Evolutionary conservation across 2,797 vertebrate species (phyloP).

Genomic region (Loris lydekkerianus): DNA sequence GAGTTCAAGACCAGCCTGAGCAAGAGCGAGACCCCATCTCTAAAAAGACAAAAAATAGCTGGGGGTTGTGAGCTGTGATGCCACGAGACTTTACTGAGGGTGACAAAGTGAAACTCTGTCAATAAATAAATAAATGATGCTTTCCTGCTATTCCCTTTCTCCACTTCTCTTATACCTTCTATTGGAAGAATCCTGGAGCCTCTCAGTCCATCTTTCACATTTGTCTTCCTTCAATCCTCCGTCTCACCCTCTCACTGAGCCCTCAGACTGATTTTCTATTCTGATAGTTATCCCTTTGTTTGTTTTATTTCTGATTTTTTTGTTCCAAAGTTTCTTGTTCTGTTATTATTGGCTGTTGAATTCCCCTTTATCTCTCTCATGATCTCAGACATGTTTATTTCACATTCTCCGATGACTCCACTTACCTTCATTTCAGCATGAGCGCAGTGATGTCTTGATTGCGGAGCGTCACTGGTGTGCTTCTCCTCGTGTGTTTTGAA

Average conservation of each 20-base stretch:
- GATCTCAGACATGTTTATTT: background rate
- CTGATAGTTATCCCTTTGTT: slow-evolving; percentile 4
- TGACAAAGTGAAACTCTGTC: too few species aligned
- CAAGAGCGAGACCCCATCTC: too few species aligned
- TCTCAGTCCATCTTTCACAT: background rate
- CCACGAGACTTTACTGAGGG: too few species aligned
- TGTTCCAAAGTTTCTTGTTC: background rate
- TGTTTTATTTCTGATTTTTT: slow-evolving; percentile 33
- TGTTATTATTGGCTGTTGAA: background rate
- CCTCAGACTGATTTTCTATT: background rate
- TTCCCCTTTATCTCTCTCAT: slow-evolving; percentile 12
- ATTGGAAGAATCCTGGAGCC: background rate
- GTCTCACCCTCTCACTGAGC: background rate
- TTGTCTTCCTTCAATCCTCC: background rate
- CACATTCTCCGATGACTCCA: background rate
- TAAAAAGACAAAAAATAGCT: too few species aligned
- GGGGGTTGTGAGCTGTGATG: too few species aligned
- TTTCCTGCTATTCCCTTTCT: background rate
- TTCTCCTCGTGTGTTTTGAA: background rate
- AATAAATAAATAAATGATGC: too few species aligned
- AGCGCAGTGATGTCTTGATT: background rate
- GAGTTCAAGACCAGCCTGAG: too few species aligned
- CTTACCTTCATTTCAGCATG: slow-evolving; percentile 5
- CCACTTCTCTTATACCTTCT: background rate
- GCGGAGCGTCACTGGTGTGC: background rate